A percentile compares a stretch with the other conserved stretches of the same genome.
Evolutionary conservation across 2,113 vertebrate species (phyloP).

Genomic region (Callospermophilus lateralis): DNA sequence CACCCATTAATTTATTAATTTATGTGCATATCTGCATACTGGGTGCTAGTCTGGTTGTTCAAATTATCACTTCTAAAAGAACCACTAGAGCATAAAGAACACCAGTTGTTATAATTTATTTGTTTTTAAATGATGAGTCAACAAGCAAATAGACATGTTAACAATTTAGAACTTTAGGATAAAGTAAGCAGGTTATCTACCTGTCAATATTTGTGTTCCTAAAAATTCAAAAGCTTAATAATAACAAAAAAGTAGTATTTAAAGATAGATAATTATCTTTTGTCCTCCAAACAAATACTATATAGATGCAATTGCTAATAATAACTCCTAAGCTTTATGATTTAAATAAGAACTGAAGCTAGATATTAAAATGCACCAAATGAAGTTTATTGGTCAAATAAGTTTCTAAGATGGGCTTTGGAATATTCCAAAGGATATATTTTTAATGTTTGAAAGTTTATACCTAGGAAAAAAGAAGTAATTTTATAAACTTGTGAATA

Average conservation of each 20-base stretch:
- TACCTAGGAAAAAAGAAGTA: not conserved
- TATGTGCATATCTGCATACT: not conserved
- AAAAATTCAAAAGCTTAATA: not conserved
- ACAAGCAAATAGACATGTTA: constrained; percentile 72
- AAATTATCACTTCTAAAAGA: constrained; percentile 67
- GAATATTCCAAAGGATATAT: not conserved
- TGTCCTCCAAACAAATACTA: not conserved
- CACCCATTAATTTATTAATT: constrained; percentile 73
- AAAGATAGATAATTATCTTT: not conserved
- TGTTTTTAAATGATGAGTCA: constrained; percentile 66
- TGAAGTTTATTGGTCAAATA: not conserved
- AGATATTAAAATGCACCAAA: not conserved
- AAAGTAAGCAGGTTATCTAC: constrained; percentile 25
- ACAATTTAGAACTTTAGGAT: constrained; percentile 68
- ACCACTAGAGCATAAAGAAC: constrained; percentile 9
- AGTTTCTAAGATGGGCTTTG: not conserved
- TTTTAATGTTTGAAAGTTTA: not conserved
- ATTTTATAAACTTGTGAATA: not conserved
- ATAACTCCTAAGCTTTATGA: not conserved
- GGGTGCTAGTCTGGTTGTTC: constrained; percentile 74
- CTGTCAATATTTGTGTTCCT: not conserved
- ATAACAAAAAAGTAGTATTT: not conserved
- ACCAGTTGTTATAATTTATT: constrained; percentile 53
- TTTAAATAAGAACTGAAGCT: not conserved
- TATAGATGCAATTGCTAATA: not conserved